These are phyloP conservation scores for Drosophila setifemur DNA, from an alignment of 1,140 invertebrate species.

Conservation along the genomic window DNA sequence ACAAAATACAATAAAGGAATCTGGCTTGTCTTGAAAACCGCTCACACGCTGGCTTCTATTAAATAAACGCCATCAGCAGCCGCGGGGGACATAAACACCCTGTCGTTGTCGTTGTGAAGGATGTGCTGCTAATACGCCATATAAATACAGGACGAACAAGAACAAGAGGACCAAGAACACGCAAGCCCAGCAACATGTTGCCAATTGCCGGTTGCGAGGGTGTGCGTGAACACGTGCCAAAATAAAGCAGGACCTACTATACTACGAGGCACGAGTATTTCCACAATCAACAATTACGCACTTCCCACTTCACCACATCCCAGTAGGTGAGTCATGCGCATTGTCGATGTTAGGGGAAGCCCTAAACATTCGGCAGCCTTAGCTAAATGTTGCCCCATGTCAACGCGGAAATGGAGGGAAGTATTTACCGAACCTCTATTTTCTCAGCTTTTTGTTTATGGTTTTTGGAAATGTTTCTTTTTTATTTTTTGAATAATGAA, in stretches of 20 bases:
- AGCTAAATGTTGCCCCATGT: neutral
- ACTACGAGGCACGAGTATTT: slow-evolving; percentile 10
- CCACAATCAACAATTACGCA: slow-evolving; percentile 64
- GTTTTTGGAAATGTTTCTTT: no score
- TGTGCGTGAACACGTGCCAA: slow-evolving; percentile 56
- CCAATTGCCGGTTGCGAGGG: neutral
- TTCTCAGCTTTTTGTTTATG: no score
- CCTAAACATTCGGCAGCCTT: neutral
- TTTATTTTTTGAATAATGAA: no score
- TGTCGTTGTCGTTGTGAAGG: neutral
- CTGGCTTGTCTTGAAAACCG: neutral
- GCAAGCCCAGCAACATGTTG: slow-evolving; percentile 68
- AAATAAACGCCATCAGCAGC: neutral
- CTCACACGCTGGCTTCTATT: neutral
- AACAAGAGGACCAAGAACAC: slow-evolving; percentile 2
- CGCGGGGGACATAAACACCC: neutral
- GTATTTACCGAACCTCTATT: no score
- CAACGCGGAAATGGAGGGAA: neutral
- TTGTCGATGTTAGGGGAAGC: slow-evolving; percentile 22
- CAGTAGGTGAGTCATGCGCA: slow-evolving; percentile 56
- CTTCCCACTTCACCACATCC: no score
- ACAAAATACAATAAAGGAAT: no score
- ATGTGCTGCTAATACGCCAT: slow-evolving; percentile 17
- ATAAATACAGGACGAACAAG: neutral
- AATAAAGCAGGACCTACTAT: slow-evolving; percentile 28